Evolutionary conservation across 2,888 invertebrate species (phyloP).

Genomic region (Papilio elwesi): DNA sequence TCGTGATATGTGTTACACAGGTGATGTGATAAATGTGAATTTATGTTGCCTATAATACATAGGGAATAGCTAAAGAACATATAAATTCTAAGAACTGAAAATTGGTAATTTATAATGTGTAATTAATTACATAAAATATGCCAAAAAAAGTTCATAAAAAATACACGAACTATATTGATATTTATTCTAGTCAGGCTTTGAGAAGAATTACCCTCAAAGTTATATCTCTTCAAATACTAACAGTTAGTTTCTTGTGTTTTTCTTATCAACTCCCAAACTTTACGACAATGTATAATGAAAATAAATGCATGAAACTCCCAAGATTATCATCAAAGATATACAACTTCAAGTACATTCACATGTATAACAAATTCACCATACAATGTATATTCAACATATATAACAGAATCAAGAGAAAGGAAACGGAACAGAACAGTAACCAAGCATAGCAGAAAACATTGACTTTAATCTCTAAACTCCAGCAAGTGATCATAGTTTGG

Average conservation of each 20-base stretch:
- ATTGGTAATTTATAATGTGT: no score
- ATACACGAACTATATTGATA: background rate
- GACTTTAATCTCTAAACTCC: background rate
- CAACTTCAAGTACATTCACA: background rate
- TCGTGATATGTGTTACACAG: constrained; percentile 11
- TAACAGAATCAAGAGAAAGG: constrained; percentile 3
- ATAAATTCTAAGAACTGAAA: no score
- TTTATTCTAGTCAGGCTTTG: constrained; percentile 24
- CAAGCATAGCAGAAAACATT: constrained; percentile 1
- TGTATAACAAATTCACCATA: constrained; percentile 4
- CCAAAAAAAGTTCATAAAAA: background rate
- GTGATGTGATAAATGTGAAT: no score
- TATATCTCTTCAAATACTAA: constrained; percentile 2
- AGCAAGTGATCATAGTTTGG: background rate
- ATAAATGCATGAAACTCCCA: background rate
- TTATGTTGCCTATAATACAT: no score
- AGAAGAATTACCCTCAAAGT: background rate
- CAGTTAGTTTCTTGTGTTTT: background rate
- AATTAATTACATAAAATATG: no score
- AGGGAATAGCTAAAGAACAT: no score
- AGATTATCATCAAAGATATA: background rate
- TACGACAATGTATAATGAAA: background rate
- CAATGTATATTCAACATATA: constrained; percentile 22
- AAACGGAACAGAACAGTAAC: background rate
- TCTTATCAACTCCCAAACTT: background rate